Percentiles rank a stretch among this genome's conserved stretches.
Evolutionary conservation across 2,797 vertebrate species (phyloP).

Genomic region (Myotis planiceps): DNA sequence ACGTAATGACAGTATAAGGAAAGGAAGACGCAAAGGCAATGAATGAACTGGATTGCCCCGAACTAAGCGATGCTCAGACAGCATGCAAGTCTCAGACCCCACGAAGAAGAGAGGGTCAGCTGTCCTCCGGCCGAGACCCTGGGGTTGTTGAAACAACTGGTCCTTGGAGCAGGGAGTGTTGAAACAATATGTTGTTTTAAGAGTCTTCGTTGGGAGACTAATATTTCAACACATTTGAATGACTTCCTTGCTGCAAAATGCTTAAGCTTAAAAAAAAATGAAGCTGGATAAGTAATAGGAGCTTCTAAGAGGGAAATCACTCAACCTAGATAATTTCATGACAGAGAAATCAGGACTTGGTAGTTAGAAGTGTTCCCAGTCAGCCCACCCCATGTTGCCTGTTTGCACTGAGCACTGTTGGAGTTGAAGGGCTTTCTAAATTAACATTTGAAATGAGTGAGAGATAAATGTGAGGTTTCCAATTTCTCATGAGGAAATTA

Average conservation of each 20-base stretch:
- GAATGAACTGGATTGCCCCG: not conserved
- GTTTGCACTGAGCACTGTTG: not conserved
- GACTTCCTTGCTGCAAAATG: not conserved
- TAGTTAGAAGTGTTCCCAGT: not conserved
- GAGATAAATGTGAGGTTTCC: not conserved
- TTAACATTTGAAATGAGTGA: not conserved
- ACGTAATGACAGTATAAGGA: not conserved
- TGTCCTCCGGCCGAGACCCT: not conserved
- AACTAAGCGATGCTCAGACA: not conserved
- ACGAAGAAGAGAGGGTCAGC: not conserved
- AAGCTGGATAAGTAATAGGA: not conserved
- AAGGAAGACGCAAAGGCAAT: not conserved
- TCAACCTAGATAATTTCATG: not conserved
- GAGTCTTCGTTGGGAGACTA: conserved; percentile 21
- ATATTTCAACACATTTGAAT: conserved; percentile 60
- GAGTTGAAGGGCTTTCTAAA: not conserved
- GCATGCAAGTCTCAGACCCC: not conserved
- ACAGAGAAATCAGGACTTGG: not conserved
- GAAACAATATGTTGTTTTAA: conserved; percentile 65
- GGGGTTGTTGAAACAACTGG: not conserved
- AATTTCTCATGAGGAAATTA: not conserved
- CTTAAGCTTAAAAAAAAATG: conserved; percentile 25
- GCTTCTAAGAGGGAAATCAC: conserved; percentile 26
- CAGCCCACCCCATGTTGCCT: not conserved
- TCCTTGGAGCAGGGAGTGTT: not conserved